A percentile compares a stretch with the other conserved stretches of the same genome.
phyloP scores from a whole-genome alignment of 2,888 invertebrate species.

The Synergus itoensis region DNA sequence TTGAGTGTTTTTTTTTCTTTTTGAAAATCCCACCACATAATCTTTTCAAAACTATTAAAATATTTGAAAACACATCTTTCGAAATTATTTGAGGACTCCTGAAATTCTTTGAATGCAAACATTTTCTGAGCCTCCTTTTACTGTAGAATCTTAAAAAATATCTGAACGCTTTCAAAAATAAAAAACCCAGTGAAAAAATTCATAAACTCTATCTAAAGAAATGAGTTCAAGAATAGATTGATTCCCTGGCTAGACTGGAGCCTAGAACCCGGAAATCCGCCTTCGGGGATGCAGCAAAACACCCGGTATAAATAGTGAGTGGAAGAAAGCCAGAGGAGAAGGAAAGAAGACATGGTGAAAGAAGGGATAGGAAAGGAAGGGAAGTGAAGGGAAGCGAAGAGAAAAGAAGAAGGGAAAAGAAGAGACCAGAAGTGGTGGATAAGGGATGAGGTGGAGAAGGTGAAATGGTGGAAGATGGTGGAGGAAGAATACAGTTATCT shows the following conservation, averaged over 20 bases:
- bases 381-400: neutral
- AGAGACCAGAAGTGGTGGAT: slow-evolving; percentile 11
- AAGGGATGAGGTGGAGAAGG: slow-evolving; percentile 19
- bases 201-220: neutral
- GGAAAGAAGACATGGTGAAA: neutral
- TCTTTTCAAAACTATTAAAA: too few species aligned
- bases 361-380: neutral
- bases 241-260: slow-evolving; percentile 10
- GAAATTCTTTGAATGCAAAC: too few species aligned
- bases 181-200: too few species aligned
- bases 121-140: too few species aligned
- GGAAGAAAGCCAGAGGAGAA: slow-evolving; percentile 8
- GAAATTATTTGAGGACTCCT: too few species aligned
- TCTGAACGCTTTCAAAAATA: too few species aligned
- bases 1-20: too few species aligned
- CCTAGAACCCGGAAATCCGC: slow-evolving; percentile 41
- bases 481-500: slow-evolving; percentile 41
- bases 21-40: too few species aligned
- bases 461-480: slow-evolving; percentile 17
- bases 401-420: slow-evolving; percentile 20
- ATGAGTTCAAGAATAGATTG: slow-evolving; percentile 2
- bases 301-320: slow-evolving; percentile 34
- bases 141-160: too few species aligned
- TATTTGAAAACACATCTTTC: too few species aligned
- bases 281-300: slow-evolving; percentile 28